These are phyloP conservation scores for Vipera ursinii DNA, from an alignment of 2,797 vertebrate species.

Conservation along the genomic window DNA sequence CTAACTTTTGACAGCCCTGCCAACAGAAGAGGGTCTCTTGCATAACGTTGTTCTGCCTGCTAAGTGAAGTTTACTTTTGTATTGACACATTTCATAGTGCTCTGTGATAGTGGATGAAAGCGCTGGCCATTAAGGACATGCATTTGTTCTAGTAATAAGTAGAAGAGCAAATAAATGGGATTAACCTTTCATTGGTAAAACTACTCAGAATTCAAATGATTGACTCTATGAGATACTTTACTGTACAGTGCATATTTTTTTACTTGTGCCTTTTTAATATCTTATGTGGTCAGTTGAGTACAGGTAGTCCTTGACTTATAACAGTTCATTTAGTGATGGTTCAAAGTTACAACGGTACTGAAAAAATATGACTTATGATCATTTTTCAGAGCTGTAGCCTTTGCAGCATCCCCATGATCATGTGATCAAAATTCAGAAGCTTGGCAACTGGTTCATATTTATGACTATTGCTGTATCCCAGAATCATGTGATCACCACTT, in stretches of 20 bases:
- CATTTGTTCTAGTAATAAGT: background rate
- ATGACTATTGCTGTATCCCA: background rate
- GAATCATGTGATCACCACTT: background rate
- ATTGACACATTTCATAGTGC: background rate
- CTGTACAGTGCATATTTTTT: background rate
- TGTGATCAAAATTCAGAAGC: background rate
- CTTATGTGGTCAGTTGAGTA: background rate
- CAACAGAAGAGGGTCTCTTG: background rate
- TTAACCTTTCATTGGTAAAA: background rate
- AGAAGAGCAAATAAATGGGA: background rate
- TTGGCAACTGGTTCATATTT: background rate
- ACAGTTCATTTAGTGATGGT: background rate
- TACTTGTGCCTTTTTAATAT: background rate
- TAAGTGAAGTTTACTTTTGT: background rate
- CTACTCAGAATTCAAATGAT: background rate
- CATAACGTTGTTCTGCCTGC: background rate
- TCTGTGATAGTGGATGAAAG: background rate
- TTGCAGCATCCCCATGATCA: no score
- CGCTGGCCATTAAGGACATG: background rate
- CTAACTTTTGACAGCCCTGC: background rate
- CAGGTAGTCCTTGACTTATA: background rate
- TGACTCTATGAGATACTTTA: background rate
- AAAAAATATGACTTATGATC: background rate
- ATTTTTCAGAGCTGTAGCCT: background rate
- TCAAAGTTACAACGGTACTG: background rate